These are phyloP conservation scores for Dexiosoma caninum DNA, from an alignment of 2,888 invertebrate genomes.

Conservation along the genomic window DNA sequence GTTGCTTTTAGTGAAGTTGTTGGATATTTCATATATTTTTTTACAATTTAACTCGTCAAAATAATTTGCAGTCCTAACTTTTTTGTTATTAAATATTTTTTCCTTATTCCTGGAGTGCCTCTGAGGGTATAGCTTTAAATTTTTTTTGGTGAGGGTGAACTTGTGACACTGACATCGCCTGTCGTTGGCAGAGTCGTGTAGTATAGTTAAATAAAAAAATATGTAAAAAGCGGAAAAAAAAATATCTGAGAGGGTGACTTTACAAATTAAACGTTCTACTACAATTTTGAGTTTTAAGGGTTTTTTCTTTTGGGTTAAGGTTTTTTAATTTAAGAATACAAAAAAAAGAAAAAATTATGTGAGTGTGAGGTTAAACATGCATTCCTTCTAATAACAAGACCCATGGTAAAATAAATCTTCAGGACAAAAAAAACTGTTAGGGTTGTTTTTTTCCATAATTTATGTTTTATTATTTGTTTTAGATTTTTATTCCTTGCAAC, in stretches of 20 bases:
- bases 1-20: background rate
- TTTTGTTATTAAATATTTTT: conserved; percentile 12
- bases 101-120: background rate
- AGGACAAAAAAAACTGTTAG: conserved; percentile 38
- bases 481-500: conserved; percentile 15
- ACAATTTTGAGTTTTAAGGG: conserved; percentile 54
- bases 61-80: conserved; percentile 22
- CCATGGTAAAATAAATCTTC: conserved; percentile 41
- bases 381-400: conserved; percentile 42
- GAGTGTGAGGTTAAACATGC: conserved; percentile 21
- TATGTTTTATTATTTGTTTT: conserved; percentile 30
- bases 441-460: conserved; percentile 33
- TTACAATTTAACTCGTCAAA: conserved; percentile 39
- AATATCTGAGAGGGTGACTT: conserved; percentile 51
- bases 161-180: conserved; percentile 37
- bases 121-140: conserved; percentile 14
- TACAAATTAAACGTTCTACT: conserved; percentile 51
- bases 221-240: conserved; percentile 24
- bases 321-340: conserved; percentile 51
- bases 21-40: conserved; percentile 1
- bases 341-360: conserved; percentile 36
- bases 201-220: conserved; percentile 35
- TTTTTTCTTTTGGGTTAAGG: conserved; percentile 26
- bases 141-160: conserved; percentile 44
- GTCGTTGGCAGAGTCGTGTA: conserved; percentile 42